These are phyloP conservation scores for Channa striata DNA, from an alignment of 2,797 vertebrate species.

Conservation along the genomic window DNA sequence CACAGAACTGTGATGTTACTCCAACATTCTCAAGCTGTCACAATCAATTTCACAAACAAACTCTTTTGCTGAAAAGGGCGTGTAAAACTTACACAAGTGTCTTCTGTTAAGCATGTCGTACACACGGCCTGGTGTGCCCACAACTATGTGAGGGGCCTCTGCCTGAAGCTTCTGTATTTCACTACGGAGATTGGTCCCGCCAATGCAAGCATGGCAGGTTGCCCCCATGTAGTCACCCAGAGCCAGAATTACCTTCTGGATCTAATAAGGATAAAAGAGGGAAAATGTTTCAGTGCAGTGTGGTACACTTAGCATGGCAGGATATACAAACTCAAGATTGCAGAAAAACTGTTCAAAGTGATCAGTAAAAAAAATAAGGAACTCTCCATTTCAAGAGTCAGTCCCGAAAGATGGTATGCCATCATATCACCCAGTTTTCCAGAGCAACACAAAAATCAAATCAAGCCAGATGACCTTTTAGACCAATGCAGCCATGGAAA, in stretches of 20 bases:
- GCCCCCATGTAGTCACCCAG: slow-evolving; percentile 99
- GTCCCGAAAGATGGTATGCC: slow-evolving; percentile 98
- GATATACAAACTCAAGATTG: not conserved
- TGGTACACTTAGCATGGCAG: not conserved
- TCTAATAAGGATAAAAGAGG: slow-evolving; percentile 77
- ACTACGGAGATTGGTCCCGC: slow-evolving; percentile 93
- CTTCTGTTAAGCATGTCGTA: slow-evolving; percentile 97
- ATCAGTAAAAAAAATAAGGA: slow-evolving; percentile 86
- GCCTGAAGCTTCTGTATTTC: slow-evolving; percentile 97
- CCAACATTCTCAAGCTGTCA: not conserved
- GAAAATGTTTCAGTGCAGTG: slow-evolving; percentile 22
- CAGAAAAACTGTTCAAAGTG: slow-evolving; percentile 77
- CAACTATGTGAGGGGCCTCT: slow-evolving; percentile 96
- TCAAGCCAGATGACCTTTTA: slow-evolving; percentile 59
- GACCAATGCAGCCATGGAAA: slow-evolving; percentile 87
- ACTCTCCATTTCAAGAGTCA: slow-evolving; percentile 91
- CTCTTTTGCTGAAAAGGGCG: not conserved
- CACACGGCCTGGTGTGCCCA: slow-evolving; percentile 96
- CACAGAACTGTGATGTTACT: not conserved
- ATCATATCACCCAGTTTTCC: slow-evolving; percentile 91
- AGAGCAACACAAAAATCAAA: slow-evolving; percentile 36
- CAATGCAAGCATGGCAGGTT: slow-evolving; percentile 96
- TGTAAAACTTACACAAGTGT: slow-evolving; percentile 89
- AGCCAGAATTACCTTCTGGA: slow-evolving; percentile 98
- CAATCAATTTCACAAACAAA: not conserved